These are phyloP conservation scores for Stegostoma tigrinum DNA, from an alignment of 2,113 vertebrate species.

Conservation along the genomic window DNA sequence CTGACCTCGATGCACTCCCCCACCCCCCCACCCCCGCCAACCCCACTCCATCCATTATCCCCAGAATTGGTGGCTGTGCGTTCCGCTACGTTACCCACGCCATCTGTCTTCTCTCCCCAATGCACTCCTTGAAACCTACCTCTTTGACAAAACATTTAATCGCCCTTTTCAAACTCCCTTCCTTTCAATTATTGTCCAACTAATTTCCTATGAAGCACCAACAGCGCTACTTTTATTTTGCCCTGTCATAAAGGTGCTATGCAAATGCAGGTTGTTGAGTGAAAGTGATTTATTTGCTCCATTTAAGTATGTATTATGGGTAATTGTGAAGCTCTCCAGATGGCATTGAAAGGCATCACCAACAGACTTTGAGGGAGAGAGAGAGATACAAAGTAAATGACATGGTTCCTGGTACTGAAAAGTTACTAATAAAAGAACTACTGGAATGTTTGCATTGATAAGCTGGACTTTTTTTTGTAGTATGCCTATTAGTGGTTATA, in stretches of 20 bases:
- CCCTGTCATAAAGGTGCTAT: not conserved
- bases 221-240: accelerated
- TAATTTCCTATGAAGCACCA: not conserved
- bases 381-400: not conserved
- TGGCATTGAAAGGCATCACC: not conserved
- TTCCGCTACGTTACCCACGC: not conserved
- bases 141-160: not conserved
- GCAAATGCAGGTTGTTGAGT: not conserved
- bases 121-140: not conserved
- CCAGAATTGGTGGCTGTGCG: not conserved
- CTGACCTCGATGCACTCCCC: not conserved
- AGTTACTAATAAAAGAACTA: conserved; percentile 53
- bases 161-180: not conserved
- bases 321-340: conserved; percentile 21
- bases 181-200: not conserved
- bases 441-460: conserved; percentile 72
- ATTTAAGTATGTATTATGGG: not conserved
- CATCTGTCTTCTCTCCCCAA: not conserved
- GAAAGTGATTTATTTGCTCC: not conserved
- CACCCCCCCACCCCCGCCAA: too few relatives aligned
- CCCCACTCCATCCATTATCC: not conserved
- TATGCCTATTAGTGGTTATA: conserved; percentile 62
- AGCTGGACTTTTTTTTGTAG: conserved; percentile 69
- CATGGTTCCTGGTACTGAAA: conserved; percentile 1
- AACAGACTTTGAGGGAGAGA: not conserved